Conservation (phyloP, 92 coral and sea anemone genomes). For the Zoanthus solanderi region DNA sequence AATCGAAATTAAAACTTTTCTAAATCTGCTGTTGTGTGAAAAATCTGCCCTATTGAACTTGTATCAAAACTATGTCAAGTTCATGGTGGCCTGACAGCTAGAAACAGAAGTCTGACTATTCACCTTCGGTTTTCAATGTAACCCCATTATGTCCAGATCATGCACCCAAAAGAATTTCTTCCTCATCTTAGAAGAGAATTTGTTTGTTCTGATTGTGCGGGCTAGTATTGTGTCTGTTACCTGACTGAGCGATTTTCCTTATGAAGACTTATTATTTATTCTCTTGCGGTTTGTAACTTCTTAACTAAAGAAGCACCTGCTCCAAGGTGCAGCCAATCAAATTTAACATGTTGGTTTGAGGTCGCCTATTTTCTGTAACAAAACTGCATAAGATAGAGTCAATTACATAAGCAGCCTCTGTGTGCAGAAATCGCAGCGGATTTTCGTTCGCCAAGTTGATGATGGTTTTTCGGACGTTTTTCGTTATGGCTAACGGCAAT, state of each 20-base stretch:
- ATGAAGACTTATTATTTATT: constrained; percentile 33
- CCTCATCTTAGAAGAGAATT: neutral
- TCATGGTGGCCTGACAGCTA: too few species aligned
- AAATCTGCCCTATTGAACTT: too few species aligned
- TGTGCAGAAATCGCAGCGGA: neutral
- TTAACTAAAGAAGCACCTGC: constrained; percentile 38
- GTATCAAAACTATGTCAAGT: too few species aligned
- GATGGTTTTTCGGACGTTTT: neutral
- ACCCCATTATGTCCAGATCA: neutral
- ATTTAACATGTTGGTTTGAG: constrained; percentile 1
- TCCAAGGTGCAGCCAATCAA: constrained; percentile 21
- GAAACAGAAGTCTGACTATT: too few species aligned
- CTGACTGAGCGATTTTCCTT: neutral
- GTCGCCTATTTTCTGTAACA: constrained; percentile 18
- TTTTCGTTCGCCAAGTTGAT: neutral
- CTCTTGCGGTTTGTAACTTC: constrained; percentile 31
- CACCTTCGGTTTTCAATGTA: neutral
- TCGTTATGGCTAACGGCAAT: neutral
- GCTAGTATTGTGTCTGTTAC: neutral
- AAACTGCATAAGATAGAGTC: constrained; percentile 14
- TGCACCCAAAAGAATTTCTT: neutral
- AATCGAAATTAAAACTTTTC: too few species aligned
- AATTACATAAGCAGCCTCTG: constrained; percentile 6
- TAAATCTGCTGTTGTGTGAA: too few species aligned
- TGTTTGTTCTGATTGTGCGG: constrained; percentile 11